Evolutionary conservation across 2,113 vertebrate genomes (phyloP).

Genomic region (Tauraco erythrolophus): DNA sequence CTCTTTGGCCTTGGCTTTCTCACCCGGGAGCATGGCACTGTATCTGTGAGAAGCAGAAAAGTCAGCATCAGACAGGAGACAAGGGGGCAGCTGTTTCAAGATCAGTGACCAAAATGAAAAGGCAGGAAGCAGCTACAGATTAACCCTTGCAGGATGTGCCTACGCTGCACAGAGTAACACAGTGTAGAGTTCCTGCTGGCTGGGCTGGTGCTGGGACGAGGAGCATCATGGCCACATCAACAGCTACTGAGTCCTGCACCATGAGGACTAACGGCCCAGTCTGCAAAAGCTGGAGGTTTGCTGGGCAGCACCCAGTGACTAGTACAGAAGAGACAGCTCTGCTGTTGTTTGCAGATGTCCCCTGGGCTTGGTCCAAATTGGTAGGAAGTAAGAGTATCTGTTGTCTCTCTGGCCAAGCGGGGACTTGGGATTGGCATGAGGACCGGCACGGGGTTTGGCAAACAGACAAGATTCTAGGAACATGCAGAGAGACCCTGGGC

Average conservation of each 20-base stretch:
- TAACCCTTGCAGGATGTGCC: conserved; percentile 10
- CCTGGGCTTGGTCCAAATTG: neutral
- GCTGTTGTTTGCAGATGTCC: neutral
- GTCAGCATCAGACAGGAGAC: neutral
- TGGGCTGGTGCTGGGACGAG: neutral
- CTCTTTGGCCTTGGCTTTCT: conserved; percentile 71
- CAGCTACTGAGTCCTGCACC: neutral
- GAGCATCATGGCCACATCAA: neutral
- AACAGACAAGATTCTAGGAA: neutral
- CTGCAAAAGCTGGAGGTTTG: neutral
- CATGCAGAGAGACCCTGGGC: neutral
- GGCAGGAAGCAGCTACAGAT: neutral
- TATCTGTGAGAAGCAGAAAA: conserved; percentile 76
- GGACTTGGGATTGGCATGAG: neutral
- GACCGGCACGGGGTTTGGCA: neutral
- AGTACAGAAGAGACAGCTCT: neutral
- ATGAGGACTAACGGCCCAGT: neutral
- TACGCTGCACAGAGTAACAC: neutral
- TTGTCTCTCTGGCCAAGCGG: neutral
- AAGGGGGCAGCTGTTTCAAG: conserved; percentile 1
- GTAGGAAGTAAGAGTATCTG: neutral
- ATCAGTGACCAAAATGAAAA: neutral
- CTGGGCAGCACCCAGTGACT: neutral
- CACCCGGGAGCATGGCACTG: conserved; percentile 75
- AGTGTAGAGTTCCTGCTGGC: neutral